Conservation (phyloP, 64 coral and sea anemone genomes). For the Orbicella faveolata region DNA sequence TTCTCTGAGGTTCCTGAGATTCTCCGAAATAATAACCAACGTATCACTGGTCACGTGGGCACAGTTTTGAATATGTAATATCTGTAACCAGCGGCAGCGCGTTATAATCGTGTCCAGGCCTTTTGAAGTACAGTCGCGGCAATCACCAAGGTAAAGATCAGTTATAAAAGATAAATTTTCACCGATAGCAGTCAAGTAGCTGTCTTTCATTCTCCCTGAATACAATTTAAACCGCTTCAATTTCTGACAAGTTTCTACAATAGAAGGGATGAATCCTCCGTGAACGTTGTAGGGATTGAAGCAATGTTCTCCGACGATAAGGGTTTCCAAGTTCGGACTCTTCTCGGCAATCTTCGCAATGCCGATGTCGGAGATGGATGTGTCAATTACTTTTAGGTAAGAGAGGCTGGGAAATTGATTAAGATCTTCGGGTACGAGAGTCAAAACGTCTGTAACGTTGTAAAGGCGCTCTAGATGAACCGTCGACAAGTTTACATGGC, state of each 20-base stretch:
- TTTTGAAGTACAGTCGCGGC: constrained; percentile 50
- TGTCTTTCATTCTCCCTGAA: constrained; percentile 75
- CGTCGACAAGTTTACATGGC: constrained; percentile 19
- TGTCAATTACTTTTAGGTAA: constrained; percentile 63
- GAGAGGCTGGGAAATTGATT: constrained; percentile 41
- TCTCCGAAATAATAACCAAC: constrained; percentile 42
- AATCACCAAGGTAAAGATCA: constrained; percentile 68
- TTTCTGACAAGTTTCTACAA: constrained; percentile 59
- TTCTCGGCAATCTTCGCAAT: constrained; percentile 58
- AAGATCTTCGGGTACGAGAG: constrained; percentile 27
- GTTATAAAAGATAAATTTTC: constrained; percentile 55
- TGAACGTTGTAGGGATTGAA: constrained; percentile 71
- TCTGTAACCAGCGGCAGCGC: constrained; percentile 58
- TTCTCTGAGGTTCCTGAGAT: constrained; percentile 57
- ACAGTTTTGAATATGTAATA: constrained; percentile 65
- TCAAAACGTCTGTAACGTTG: constrained; percentile 51
- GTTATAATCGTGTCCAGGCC: constrained; percentile 49
- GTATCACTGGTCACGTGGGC: constrained; percentile 41
- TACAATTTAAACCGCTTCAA: constrained; percentile 61
- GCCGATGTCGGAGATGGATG: constrained; percentile 67
- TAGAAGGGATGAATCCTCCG: constrained; percentile 49
- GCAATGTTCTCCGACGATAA: constrained; percentile 62
- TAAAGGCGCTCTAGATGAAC: constrained; percentile 69
- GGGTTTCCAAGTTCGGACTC: constrained; percentile 57
- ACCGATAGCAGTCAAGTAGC: constrained; percentile 51